Evolutionary conservation across 2,888 invertebrate species (phyloP), one percentile per base, ranked within the genome.

Genomic region (Tuta absoluta): DNA sequence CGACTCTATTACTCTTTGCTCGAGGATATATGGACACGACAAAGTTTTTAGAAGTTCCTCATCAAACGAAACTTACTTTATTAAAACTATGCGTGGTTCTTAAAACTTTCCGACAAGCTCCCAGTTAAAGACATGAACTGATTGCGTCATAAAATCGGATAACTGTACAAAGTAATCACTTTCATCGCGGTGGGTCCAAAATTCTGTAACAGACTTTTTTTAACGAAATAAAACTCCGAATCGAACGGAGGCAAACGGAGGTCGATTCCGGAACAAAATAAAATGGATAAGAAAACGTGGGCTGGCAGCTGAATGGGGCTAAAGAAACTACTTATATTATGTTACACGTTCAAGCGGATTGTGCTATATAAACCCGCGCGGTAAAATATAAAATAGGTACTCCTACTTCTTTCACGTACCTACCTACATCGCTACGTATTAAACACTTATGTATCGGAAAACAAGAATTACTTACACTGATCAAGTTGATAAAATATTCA

Each of bases 31-130:
- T 49, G 71, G 70, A 69, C 72, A 73, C 75, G 80, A 82, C 80
- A 71, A 81, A 84, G 84, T 84, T 81, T 78, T 78, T 79, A 75
- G 75, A 76, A 73, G 74, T 73, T 74, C 74, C 79, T 82, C 79
- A 81, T 84, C 80, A 81, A n/a, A 17, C 24, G 14, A 2, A 56
- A 56, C 56, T 24, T 4, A 23, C 28, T 17, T 24, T 33, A 24
- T 33, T 33, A 17, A 56, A 56, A 56, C 24, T 56, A 14, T 14
- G 23, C 2, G 24, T n/a, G n/a, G n/a, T 4, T 53, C 12, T 56
- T 56, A 33, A 17, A 33, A 33, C 24, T n/a, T 56, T 17, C n/a
- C 23, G 48, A 33, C 33, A 45, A 56, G 57, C 19, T 11, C 33
- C 33, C 21, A n/a, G 51, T 41, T 65, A 62, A 45, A 62, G 33